Evolutionary conservation across 2,113 vertebrate genomes (phyloP).

Genomic region (Noturus placidus): DNA sequence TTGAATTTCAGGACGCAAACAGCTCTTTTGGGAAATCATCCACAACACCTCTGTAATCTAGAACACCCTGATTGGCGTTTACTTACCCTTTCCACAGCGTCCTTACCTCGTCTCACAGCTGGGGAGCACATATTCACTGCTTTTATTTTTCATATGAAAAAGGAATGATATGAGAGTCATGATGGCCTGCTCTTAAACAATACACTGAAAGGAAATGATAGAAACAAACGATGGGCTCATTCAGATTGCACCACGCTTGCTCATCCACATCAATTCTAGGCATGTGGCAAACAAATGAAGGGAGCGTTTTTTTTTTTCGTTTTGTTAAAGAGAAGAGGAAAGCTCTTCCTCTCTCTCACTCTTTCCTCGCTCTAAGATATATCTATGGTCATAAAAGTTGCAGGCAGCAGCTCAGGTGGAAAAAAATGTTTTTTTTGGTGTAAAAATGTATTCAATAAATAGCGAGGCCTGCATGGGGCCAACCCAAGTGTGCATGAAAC

Average conservation of each 20-base stretch:
- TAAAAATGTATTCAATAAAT: constrained; percentile 99
- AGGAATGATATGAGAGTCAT: constrained; percentile 73
- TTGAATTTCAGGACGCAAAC: neutral
- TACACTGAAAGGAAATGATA: constrained; percentile 64
- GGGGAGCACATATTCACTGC: constrained; percentile 85
- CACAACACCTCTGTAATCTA: constrained; percentile 13
- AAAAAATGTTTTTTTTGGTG: constrained; percentile 88
- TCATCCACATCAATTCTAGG: constrained; percentile 87
- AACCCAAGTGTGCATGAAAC: constrained; percentile 91
- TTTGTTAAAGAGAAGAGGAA: constrained; percentile 72
- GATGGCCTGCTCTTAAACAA: constrained; percentile 81
- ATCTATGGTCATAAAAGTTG: constrained; percentile 87
- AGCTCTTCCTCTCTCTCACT: neutral
- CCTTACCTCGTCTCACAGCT: constrained; percentile 87
- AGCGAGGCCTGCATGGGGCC: constrained; percentile 97
- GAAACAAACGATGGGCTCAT: constrained; percentile 83
- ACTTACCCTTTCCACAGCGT: constrained; percentile 91
- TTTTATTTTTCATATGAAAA: constrained; percentile 94
- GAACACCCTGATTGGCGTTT: constrained; percentile 79
- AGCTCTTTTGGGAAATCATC: constrained; percentile 32
- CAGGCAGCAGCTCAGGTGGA: constrained; percentile 98
- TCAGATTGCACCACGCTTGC: constrained; percentile 90
- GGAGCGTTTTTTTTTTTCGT: constrained; percentile 62
- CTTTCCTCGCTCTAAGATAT: constrained; percentile 68
- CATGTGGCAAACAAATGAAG: constrained; percentile 79